Conservation (phyloP, 2,888 invertebrate genomes). For the Ecliptopera silaceata region DNA sequence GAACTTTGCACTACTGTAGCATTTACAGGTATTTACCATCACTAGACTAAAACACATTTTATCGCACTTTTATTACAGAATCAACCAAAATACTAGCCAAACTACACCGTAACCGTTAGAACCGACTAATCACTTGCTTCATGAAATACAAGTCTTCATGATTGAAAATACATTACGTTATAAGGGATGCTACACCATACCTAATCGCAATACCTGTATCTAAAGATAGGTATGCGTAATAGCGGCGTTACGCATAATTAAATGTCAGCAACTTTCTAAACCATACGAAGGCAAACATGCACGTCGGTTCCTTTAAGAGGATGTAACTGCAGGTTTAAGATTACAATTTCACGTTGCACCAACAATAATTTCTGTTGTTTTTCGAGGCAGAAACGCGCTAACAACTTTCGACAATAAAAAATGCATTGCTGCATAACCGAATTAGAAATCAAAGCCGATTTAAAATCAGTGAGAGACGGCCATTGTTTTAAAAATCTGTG, state of each 20-base stretch:
- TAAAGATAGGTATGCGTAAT: constrained; percentile 39
- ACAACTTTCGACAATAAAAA: no score
- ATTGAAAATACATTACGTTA: not conserved
- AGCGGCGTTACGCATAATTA: constrained; percentile 51
- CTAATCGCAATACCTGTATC: constrained; percentile 13
- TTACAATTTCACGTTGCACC: not conserved
- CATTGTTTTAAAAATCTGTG: no score
- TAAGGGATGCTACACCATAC: constrained; percentile 6
- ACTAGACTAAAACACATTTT: no score
- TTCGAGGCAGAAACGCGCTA: no score
- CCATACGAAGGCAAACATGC: constrained; percentile 42
- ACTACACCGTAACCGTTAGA: no score
- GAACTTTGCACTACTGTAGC: constrained; percentile 83
- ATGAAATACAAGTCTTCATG: not conserved
- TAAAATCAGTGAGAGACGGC: no score
- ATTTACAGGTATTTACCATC: constrained; percentile 69
- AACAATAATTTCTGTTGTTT: not conserved
- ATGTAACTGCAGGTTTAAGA: not conserved
- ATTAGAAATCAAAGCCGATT: no score
- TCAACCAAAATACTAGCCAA: no score
- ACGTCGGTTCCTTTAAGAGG: constrained; percentile 12
- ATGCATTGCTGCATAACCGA: no score
- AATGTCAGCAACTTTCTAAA: constrained; percentile 57
- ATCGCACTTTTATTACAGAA: no score
- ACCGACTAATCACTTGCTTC: no score